Conservation (phyloP, 2,113 vertebrate genomes). For the Ophiodon elongatus region DNA sequence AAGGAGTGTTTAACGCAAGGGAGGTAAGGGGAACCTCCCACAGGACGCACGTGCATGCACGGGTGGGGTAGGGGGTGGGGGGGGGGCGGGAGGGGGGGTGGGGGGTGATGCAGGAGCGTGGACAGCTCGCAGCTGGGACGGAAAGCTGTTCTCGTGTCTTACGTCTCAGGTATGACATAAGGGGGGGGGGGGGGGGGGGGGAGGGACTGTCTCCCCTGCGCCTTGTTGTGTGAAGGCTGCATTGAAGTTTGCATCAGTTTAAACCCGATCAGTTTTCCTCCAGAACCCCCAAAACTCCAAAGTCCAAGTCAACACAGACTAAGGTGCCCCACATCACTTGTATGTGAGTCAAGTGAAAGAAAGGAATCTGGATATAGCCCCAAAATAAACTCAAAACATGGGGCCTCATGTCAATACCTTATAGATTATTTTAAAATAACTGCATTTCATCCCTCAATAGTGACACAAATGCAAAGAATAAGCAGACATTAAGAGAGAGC, state of each 20-base stretch:
- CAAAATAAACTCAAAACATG: neutral
- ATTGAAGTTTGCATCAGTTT: neutral
- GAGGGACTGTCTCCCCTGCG: neutral
- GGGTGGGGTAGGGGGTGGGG: slow-evolving; percentile 54
- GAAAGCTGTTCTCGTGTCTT: slow-evolving; percentile 32
- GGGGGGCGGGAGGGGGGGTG: slow-evolving; percentile 59
- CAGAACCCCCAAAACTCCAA: neutral
- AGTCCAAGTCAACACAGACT: neutral
- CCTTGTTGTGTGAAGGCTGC: neutral
- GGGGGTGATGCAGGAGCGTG: slow-evolving; percentile 63
- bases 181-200: neutral
- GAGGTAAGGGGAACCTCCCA: slow-evolving; percentile 79
- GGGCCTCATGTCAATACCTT: neutral
- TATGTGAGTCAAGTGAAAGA: neutral
- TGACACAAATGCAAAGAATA: neutral
- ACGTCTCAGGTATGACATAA: neutral
- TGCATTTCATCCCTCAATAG: neutral
- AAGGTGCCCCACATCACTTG: no score
- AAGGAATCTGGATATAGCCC: neutral
- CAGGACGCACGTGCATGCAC: slow-evolving; percentile 77
- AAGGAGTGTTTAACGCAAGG: slow-evolving; percentile 78
- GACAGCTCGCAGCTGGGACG: slow-evolving; percentile 46
- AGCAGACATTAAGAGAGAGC: neutral
- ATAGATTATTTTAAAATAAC: neutral
- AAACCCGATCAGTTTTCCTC: neutral